Base-by-base conservation (phyloP, 2,888 invertebrate species). In the Fabriciana adippe region DNA sequence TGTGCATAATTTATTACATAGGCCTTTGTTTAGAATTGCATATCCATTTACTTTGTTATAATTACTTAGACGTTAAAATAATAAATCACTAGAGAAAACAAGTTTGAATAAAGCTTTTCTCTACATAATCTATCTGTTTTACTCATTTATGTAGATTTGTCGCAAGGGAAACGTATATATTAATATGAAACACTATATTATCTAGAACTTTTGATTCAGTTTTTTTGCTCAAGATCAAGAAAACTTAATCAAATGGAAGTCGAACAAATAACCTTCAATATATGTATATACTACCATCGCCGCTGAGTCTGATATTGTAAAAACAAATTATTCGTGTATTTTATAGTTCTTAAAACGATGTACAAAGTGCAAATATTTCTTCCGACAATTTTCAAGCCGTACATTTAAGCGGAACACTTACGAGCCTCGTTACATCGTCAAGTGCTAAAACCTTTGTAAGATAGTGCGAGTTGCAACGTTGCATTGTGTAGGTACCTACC, bases 341-440 rank as follows among this genome's bases (percentile, higher is more conserved):
- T 26, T 18, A 48, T 59, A 1, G 13, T 16, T 59, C 13, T 31
- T 66, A 55, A 54, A 64, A 61, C 62, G 56, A 62, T 68, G 55
- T 64, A 15, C 31, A 18, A 51, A 61, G 66, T 60, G 64, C 59
- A 69, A 68, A 68, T 70, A 68, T 71, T 69, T 69, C 68, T 72
- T 70, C 68, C 70, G 62, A 68, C 70, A 70, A 65, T 69, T 70
- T 69, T 11, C 64, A 70, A 62, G 64, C 55, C 62, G 64, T 55
- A 68, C 67, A 68, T 71, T 71, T 70, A 71, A 70, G 65, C 68
- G 72, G 73, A 73, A 72, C 72, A 73, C 69, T 73, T 72, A 72
- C 65, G 70, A 59, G 70, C 68, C 70, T 73, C 68, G 72, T 73
- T 73, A 72, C 68, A 70, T 64, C 72, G 70, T 70, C 67, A 66